These are phyloP conservation scores for Leptocoma aspasia DNA, from an alignment of 2,113 vertebrate genomes.

Conservation along the genomic window DNA sequence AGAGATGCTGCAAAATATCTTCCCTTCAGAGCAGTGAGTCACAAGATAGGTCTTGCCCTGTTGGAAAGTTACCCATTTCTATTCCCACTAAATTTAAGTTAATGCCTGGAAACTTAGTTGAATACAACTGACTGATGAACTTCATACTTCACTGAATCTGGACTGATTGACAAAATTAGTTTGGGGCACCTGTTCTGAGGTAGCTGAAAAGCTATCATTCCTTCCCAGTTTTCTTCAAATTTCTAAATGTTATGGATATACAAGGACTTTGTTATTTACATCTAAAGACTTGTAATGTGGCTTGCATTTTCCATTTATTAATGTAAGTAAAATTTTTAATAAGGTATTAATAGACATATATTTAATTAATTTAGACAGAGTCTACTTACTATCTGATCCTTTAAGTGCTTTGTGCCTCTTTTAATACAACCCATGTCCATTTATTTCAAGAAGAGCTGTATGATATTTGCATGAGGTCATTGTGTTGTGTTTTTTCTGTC, in stretches of 20 bases:
- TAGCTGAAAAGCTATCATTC: neutral
- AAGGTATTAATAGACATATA: neutral
- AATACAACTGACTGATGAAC: neutral
- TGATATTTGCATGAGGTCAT: neutral
- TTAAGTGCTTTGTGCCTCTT: neutral
- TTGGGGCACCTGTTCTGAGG: neutral
- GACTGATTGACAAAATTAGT: neutral
- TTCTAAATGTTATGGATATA: neutral
- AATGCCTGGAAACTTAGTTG: neutral
- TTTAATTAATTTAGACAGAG: neutral
- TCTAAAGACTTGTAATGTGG: neutral
- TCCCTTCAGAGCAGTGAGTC: neutral
- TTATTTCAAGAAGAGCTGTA: neutral
- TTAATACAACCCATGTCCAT: neutral
- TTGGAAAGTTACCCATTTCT: neutral
- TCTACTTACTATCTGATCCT: neutral
- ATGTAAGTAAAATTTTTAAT: neutral
- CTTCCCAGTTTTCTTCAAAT: neutral
- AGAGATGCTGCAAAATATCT: neutral
- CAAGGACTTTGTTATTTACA: neutral
- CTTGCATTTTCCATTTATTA: neutral
- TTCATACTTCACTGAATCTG: neutral
- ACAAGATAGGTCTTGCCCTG: neutral
- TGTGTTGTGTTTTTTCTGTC: neutral
- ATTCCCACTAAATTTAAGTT: neutral